Base-by-base conservation (phyloP, 2,797 vertebrate genomes). In the Alosa sapidissima region DNA sequence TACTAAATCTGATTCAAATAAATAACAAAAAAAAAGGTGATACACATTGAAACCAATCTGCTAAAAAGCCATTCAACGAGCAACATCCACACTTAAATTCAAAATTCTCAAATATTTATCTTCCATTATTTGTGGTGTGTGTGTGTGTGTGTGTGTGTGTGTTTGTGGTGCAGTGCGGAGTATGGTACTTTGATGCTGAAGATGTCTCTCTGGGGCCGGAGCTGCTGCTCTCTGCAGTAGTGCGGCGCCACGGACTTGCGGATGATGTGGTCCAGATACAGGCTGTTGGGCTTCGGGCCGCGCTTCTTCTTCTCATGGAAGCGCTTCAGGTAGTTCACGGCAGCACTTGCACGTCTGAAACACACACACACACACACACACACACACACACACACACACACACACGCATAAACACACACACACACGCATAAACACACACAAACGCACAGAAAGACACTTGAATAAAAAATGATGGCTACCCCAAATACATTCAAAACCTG, bases 241-340 rank as follows among this genome's bases (percentile, higher is more conserved):
- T 97, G 96, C 0, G 95, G 94, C 19, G 96, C 96, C 85, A 95
- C 94, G 0, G 97, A 97, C 93, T 99, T 99, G 93, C 98, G 97
- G 90, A 99, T 94, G 92, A 99, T 98, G 91, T 97, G 97, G 94
- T 99, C 98, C 93, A 99, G 94, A 90, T 99, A 99, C 49, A 99
- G 97, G 90, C 98, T 99, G 89, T 96, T 94, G 33, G 98, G 97
- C 89, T 97, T 99, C 89, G 97, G 94, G 62, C 98, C 98, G 89
- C 95, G 96, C 93, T 98, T 99, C 95, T 99, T 99, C 96, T 97
- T 99, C 93, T 99, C 98, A 0, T 99, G 98, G 91, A 99, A 99
- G 85, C 96, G 96, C 91, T 99, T 99, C 90, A 99, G 94, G 91
- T 97, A 97, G 93, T 98, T 99, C 75, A 99, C 96, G 0, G 98